phyloP scores from a whole-genome alignment of 2,888 invertebrate genomes.

The Amiota mariae region DNA sequence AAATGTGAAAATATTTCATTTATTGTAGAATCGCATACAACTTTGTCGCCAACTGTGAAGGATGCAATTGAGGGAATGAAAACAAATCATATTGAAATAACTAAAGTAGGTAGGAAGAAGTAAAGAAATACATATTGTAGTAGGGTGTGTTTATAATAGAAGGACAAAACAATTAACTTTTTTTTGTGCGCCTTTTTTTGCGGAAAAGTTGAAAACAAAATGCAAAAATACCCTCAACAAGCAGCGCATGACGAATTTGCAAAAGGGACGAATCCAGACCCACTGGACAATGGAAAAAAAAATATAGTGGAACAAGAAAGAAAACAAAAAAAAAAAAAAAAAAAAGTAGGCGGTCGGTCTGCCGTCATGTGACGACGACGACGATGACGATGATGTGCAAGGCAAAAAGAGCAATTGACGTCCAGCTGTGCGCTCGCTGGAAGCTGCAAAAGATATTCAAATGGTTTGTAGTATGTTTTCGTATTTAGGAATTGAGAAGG shows the following conservation, averaged over 20 bases:
- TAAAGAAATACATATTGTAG: too few species aligned
- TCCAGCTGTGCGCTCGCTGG: too few species aligned
- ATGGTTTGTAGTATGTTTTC: too few species aligned
- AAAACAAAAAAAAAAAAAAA: background rate
- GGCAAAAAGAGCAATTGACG: too few species aligned
- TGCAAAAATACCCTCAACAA: background rate
- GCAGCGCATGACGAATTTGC: background rate
- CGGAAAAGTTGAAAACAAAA: background rate
- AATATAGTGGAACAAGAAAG: background rate
- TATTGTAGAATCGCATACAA: constrained; percentile 13
- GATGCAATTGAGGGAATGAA: background rate
- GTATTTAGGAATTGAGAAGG: too few species aligned
- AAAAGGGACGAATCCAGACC: too few species aligned
- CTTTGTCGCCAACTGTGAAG: constrained; percentile 3
- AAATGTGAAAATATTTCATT: background rate
- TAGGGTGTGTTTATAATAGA: background rate
- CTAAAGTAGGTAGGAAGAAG: too few species aligned
- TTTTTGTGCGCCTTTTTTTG: background rate
- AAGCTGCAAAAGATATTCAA: too few species aligned
- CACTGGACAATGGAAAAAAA: background rate
- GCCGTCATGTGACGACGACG: too few species aligned
- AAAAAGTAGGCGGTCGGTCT: background rate
- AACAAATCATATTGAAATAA: too few species aligned
- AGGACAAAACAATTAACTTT: constrained; percentile 32
- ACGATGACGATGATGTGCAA: too few species aligned